These are phyloP conservation scores for Chironomus striatipennis DNA, from an alignment of 1,140 invertebrate genomes.

Conservation along the genomic window DNA sequence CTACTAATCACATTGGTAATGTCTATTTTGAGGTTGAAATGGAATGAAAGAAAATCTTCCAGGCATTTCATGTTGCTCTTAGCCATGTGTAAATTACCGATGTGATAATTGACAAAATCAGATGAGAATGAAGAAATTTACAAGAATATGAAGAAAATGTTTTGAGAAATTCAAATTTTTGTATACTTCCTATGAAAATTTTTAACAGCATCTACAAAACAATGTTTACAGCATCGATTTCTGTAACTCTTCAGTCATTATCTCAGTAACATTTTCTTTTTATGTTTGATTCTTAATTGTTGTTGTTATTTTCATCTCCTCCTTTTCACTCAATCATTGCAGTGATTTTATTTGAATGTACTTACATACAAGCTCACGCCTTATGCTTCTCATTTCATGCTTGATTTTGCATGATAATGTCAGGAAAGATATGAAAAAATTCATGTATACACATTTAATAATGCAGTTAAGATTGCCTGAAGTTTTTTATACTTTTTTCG, in stretches of 20 bases:
- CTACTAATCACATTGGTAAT: neutral
- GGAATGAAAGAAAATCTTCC: too few relatives aligned
- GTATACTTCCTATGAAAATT: too few relatives aligned
- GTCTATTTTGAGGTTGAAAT: neutral
- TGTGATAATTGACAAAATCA: conserved; percentile 17
- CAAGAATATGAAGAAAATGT: neutral
- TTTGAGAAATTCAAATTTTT: neutral
- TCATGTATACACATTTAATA: neutral
- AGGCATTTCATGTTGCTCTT: too few relatives aligned
- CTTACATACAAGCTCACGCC: neutral
- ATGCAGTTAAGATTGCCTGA: neutral
- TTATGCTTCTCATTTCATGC: neutral
- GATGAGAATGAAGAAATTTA: neutral
- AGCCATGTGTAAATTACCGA: conserved; percentile 4
- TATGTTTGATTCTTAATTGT: neutral
- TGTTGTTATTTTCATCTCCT: neutral
- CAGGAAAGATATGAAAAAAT: too few relatives aligned
- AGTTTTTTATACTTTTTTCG: too few relatives aligned
- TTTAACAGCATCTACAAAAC: too few relatives aligned
- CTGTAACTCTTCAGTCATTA: conserved; percentile 12
- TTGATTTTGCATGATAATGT: conserved; percentile 11
- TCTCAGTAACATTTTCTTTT: neutral
- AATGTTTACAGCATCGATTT: too few relatives aligned
- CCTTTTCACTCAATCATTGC: neutral
- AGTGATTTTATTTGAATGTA: too few relatives aligned